Percentiles rank a stretch among this genome's conserved stretches.
Evolutionary conservation across 64 coral and sea anemone species (phyloP).

Genomic region (Orbicella faveolata): DNA sequence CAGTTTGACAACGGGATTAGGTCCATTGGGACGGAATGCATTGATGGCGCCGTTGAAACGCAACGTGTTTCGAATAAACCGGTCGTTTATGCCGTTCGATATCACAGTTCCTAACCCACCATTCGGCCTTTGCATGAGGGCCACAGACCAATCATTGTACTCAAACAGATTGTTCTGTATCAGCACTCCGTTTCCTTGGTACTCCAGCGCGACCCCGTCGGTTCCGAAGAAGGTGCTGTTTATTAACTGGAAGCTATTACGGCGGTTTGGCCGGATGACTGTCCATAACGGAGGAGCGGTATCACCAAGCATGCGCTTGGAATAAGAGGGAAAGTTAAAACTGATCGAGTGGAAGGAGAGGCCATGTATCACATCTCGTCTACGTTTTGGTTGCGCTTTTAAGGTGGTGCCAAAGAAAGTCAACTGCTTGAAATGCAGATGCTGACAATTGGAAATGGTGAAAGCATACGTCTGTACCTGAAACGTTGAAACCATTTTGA

Average conservation of each 20-base stretch:
- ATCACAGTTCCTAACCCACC: conserved; percentile 75
- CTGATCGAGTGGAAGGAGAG: conserved; percentile 45
- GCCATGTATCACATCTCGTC: conserved; percentile 18
- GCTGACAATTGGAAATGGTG: conserved; percentile 28
- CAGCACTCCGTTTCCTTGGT: conserved; percentile 46
- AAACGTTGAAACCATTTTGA: not conserved
- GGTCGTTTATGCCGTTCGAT: conserved; percentile 43
- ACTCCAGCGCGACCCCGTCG: conserved; percentile 74
- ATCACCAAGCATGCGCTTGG: conserved; percentile 53
- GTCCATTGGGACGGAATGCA: conserved; percentile 25
- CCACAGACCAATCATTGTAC: conserved; percentile 79
- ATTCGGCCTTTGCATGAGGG: conserved; percentile 47
- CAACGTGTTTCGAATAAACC: conserved; percentile 59
- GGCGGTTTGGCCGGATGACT: conserved; percentile 6
- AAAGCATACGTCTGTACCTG: conserved; percentile 26
- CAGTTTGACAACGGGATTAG: conserved; percentile 20
- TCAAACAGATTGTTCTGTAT: conserved; percentile 82
- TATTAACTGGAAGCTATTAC: conserved; percentile 43
- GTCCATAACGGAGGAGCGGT: conserved; percentile 53
- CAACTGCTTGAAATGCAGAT: conserved; percentile 30
- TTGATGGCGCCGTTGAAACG: conserved; percentile 59
- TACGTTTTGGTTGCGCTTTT: not conserved
- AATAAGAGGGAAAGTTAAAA: conserved; percentile 68
- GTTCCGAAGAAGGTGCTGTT: conserved; percentile 82
- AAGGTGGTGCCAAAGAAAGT: conserved; percentile 60